phyloP scores from a whole-genome alignment of 1,140 invertebrate species.

The Cyrtorhinus lividipennis region DNA sequence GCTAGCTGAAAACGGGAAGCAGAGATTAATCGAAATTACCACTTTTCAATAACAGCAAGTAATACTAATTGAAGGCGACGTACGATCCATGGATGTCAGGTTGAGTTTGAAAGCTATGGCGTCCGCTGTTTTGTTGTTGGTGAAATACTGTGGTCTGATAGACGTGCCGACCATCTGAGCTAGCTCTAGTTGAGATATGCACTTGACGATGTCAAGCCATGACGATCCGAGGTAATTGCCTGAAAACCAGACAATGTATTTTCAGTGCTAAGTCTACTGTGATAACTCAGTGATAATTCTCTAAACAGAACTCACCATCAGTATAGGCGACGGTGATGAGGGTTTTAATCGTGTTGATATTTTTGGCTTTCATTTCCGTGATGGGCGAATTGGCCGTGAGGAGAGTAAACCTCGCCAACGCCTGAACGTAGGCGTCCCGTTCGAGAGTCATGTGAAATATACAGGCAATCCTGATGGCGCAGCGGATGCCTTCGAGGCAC shows the following conservation, averaged over 20 bases:
- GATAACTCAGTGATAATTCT: no score
- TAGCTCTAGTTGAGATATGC: conserved; percentile 95
- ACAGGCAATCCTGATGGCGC: conserved; percentile 93
- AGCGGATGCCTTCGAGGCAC: conserved; percentile 90
- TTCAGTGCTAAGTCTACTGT: no score
- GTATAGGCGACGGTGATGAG: conserved; percentile 94
- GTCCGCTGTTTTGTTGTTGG: conserved; percentile 39
- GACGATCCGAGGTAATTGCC: conserved; percentile 86
- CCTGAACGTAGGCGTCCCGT: conserved; percentile 96
- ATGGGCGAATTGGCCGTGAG: conserved; percentile 92
- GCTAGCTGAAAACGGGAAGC: conserved; percentile 38
- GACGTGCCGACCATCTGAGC: conserved; percentile 95
- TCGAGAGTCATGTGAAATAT: conserved; percentile 95
- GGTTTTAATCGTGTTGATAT: conserved; percentile 99
- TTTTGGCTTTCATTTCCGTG: conserved; percentile 98
- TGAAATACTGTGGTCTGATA: conserved; percentile 61
- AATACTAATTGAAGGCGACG: no score
- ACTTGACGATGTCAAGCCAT: conserved; percentile 97
- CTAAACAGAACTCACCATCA: no score
- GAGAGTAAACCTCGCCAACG: conserved; percentile 84
- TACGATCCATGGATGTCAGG: conserved; percentile 50
- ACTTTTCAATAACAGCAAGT: not conserved
- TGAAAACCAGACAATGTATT: no score
- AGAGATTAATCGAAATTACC: not conserved
- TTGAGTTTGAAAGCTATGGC: conserved; percentile 41